Conservation (phyloP, 1,140 invertebrate genomes). For the Polyergus mexicanus region DNA sequence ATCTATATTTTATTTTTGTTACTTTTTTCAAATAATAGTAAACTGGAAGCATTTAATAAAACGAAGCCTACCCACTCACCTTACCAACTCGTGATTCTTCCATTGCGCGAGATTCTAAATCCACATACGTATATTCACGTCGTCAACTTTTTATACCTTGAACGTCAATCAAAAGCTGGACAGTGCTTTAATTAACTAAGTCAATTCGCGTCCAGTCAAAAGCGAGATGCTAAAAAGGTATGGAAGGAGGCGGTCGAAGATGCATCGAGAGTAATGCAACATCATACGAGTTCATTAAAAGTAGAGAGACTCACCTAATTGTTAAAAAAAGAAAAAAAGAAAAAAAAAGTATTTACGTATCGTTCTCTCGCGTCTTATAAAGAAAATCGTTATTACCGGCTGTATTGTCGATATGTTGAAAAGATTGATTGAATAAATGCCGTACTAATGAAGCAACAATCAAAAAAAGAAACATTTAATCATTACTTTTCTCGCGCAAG, state of each 20-base stretch:
- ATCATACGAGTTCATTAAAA: conserved; percentile 38
- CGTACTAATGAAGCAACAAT: background rate
- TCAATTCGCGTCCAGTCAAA: background rate
- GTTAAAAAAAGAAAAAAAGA: conserved; percentile 14
- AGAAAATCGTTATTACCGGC: background rate
- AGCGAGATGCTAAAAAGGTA: background rate
- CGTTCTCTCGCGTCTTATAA: background rate
- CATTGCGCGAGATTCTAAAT: conserved; percentile 4
- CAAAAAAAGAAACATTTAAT: conserved; percentile 14
- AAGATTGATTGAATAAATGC: background rate
- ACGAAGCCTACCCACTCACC: background rate
- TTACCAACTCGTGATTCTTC: background rate
- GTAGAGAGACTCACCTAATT: conserved; percentile 24
- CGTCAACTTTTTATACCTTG: conserved; percentile 53
- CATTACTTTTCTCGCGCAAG: background rate
- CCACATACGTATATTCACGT: conserved; percentile 3
- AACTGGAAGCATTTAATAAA: conserved; percentile 9
- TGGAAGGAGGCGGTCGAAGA: background rate
- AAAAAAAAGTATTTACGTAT: background rate
- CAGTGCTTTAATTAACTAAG: conserved; percentile 77
- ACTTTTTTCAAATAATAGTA: background rate
- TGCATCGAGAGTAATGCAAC: background rate
- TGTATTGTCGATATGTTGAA: background rate
- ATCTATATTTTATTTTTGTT: conserved; percentile 22
- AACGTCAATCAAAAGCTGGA: conserved; percentile 68